Base-by-base conservation (phyloP, 2,888 invertebrate genomes). In the Papilio gigon region DNA sequence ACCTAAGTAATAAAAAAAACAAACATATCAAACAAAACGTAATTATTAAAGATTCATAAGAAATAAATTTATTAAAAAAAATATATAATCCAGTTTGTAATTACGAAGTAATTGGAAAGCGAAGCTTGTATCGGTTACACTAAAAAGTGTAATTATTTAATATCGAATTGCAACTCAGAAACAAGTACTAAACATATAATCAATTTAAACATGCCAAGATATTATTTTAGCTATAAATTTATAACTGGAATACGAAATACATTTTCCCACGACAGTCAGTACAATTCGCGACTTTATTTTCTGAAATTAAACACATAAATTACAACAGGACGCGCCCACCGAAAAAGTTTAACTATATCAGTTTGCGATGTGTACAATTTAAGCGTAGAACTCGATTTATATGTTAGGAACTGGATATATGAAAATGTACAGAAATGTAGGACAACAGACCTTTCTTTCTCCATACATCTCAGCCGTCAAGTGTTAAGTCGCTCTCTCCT, bases 291-390 rank as follows among this genome's bases (percentile, higher is more conserved):
- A 84, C 86, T 86, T 86, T 85, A 85, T 84, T 85, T 85, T 80
- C 85, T 84, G 82, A 89, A 90, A 91, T 91, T 88, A 89, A 90
- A 90, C 83, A 71, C 90, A 90, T 91, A 91, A 91, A 90, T 91
- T 87, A 86, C 84, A 73, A 75, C 17, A 69, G 30, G 20, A 42
- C n/a, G 53, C 61, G 35, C 50, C 65, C 58, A 27, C 4, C 14
- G 17, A 4, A 37, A 58, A 50, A 60, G 20, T 65, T 60, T 60
- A 50, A 40, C 59, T 42, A 33, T 40, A 37, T 56, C 25, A 44
- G 20, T 22, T 40, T 25, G 17, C 33, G 20, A 62, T 40, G 12
- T 30, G 20, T 44, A 27, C 9, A 42, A 27, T 30, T 3, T 5
- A 4, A 33, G 33, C 6, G 33, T 5, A n/a, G n/a, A n/a, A n/a